These are phyloP conservation scores for Xestia sexstrigata DNA, from an alignment of 2,888 invertebrate species.

Conservation along the genomic window DNA sequence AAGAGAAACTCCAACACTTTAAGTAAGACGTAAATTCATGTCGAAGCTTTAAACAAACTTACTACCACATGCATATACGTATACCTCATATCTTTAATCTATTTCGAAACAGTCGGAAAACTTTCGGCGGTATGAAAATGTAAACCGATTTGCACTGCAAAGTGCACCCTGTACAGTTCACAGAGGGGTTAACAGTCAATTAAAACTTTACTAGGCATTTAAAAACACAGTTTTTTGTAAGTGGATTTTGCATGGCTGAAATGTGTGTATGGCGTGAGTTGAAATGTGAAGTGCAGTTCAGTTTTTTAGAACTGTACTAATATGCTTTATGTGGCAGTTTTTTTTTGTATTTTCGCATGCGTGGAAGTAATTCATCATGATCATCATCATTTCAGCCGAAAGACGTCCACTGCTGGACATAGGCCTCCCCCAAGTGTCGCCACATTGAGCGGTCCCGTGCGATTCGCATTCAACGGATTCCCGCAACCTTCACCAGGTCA, in stretches of 20 bases:
- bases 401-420: no score
- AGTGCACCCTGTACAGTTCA: slow-evolving; percentile 29
- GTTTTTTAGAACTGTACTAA: slow-evolving; percentile 24
- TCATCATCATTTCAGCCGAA: no score
- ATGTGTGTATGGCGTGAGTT: slow-evolving; percentile 60
- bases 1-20: background rate
- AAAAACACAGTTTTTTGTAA: slow-evolving; percentile 57
- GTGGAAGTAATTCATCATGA: background rate
- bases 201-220: slow-evolving; percentile 64
- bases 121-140: slow-evolving; percentile 42
- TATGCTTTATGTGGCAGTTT: background rate
- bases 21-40: background rate
- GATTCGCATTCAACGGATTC: no score
- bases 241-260: slow-evolving; percentile 53
- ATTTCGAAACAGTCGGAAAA: slow-evolving; percentile 34
- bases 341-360: slow-evolving; percentile 11
- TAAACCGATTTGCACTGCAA: slow-evolving; percentile 33
- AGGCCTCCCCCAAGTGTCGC: no score
- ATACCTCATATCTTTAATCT: slow-evolving; percentile 29
- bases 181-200: slow-evolving; percentile 67
- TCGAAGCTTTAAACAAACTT: slow-evolving; percentile 14
- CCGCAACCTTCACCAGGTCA: no score
- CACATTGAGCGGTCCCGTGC: no score
- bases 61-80: background rate
- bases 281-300: slow-evolving; percentile 35